These are phyloP conservation scores for Ceuthmochares aereus DNA, from an alignment of 2,113 vertebrate species.

Conservation along the genomic window DNA sequence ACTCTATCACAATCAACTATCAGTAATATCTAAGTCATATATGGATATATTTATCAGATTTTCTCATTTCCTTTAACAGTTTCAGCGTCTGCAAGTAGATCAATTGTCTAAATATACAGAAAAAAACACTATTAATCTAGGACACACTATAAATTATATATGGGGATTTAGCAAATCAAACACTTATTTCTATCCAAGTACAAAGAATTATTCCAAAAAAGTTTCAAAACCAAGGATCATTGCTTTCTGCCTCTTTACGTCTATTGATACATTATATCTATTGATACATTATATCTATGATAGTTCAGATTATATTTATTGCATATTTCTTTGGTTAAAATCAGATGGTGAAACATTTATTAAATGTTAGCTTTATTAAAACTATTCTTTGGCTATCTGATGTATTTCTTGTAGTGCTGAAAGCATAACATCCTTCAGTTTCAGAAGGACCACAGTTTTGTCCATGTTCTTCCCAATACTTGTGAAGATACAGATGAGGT, in stretches of 20 bases:
- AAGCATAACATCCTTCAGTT: neutral
- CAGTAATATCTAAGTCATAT: too few relatives aligned
- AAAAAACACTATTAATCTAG: neutral
- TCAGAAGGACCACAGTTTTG: rapidly evolving
- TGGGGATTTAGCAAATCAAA: neutral
- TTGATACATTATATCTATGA: neutral
- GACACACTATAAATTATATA: neutral
- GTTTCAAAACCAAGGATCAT: neutral
- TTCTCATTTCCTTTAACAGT: too few relatives aligned
- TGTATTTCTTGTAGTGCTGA: neutral
- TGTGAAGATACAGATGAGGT: neutral
- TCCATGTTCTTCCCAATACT: neutral
- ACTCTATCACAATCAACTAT: too few relatives aligned
- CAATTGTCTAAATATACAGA: neutral
- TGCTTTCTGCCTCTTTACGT: neutral
- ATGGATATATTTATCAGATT: too few relatives aligned
- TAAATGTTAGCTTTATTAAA: neutral
- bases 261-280: neutral
- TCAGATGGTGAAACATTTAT: neutral
- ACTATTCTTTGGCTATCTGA: neutral
- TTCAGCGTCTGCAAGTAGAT: neutral
- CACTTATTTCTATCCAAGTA: neutral
- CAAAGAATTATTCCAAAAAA: neutral
- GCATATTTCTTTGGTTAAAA: neutral
- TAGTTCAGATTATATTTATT: neutral